These are phyloP conservation scores for Pseudococcus longispinus DNA, from an alignment of 2,888 invertebrate genomes.

Conservation along the genomic window DNA sequence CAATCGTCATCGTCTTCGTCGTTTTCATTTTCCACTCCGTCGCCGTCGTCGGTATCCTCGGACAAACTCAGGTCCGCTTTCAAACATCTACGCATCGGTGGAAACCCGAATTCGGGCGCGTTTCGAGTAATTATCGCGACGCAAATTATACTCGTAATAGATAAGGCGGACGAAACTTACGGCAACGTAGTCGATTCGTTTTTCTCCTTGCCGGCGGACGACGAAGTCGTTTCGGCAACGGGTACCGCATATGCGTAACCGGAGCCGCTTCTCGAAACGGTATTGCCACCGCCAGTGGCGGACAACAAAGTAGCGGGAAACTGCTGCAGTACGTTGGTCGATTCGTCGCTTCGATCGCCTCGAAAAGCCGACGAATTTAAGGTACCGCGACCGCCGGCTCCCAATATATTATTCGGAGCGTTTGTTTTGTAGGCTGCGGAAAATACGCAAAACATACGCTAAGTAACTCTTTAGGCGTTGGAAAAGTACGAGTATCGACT, in stretches of 20 bases:
- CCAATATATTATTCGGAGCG: not conserved
- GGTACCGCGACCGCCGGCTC: not conserved
- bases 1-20: not conserved
- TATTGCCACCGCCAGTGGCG: not conserved
- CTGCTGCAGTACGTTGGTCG: not conserved
- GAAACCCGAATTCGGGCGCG: not conserved
- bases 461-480: too few relatives aligned
- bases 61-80: slow-evolving; percentile 47
- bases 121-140: too few relatives aligned
- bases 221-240: not conserved
- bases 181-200: not conserved
- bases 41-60: slow-evolving; percentile 50
- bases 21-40: not conserved
- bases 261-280: not conserved
- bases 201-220: not conserved
- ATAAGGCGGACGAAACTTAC: too few relatives aligned
- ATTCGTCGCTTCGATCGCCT: not conserved
- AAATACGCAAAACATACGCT: not conserved
- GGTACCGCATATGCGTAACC: not conserved
- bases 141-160: too few relatives aligned
- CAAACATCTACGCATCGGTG: slow-evolving; percentile 2
- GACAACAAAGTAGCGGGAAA: not conserved
- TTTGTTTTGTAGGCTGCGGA: not conserved
- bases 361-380: not conserved
- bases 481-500: not conserved